Conservation (phyloP, 2,113 vertebrate genomes). For the Callipepla californica region DNA sequence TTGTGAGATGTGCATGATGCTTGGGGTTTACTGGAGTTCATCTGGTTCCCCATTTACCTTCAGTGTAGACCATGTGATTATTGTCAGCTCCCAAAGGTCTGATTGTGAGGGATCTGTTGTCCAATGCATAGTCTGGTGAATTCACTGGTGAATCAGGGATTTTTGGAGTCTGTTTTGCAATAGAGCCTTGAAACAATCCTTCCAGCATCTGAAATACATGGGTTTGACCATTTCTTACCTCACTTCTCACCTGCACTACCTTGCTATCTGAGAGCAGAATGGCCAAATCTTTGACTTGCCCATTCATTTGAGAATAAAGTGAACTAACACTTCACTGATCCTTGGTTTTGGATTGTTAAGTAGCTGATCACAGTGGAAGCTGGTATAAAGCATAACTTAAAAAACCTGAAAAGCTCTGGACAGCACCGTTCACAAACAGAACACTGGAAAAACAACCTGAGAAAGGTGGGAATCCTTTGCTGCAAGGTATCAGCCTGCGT, state of each 20-base stretch:
- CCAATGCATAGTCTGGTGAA: background rate
- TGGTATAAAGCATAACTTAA: background rate
- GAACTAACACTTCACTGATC: background rate
- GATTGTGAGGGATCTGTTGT: background rate
- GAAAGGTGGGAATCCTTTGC: background rate
- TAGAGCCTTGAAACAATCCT: accelerated
- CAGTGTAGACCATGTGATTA: background rate
- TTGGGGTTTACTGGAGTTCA: background rate
- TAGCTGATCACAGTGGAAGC: background rate
- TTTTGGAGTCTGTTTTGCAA: background rate
- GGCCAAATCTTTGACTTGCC: background rate
- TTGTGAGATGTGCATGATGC: background rate
- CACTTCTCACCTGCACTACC: background rate
- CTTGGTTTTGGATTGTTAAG: background rate
- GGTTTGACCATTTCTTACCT: background rate
- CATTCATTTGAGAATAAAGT: background rate
- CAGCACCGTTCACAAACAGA: accelerated
- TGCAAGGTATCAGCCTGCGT: accelerated
- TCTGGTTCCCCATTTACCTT: background rate
- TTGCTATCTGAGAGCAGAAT: background rate
- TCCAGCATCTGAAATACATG: background rate
- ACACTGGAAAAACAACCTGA: background rate
- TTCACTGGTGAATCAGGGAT: background rate
- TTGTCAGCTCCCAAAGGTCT: background rate
- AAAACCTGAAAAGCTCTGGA: background rate